Percentiles rank a stretch among this genome's conserved stretches.
Evolutionary conservation across 1,140 invertebrate species (phyloP).

Genomic region (Lithobius niger): DNA sequence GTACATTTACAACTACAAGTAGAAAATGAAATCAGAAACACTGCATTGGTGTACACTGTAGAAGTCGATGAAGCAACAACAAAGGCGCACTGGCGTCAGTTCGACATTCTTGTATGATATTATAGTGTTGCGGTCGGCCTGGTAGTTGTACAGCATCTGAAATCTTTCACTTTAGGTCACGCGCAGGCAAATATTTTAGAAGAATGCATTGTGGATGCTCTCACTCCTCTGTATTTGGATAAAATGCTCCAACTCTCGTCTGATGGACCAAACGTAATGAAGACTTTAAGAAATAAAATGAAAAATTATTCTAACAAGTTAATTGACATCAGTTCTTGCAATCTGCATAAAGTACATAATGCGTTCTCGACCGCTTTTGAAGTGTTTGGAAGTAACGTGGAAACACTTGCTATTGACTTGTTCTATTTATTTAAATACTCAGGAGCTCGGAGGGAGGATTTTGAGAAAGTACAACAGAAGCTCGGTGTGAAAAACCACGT

Average conservation of each 20-base stretch:
- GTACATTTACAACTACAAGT: background rate
- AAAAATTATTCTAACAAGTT: background rate
- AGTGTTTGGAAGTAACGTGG: background rate
- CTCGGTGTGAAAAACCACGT: background rate
- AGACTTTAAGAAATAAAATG: background rate
- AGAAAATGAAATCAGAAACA: background rate
- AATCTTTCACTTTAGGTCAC: background rate
- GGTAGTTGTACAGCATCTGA: background rate
- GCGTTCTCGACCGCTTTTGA: background rate
- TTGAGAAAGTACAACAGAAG: background rate
- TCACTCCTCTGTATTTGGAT: background rate
- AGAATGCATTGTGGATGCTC: background rate
- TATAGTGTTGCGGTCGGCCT: background rate
- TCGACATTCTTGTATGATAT: background rate
- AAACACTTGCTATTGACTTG: background rate
- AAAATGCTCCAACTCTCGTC: background rate
- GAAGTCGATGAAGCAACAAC: slow-evolving; percentile 1
- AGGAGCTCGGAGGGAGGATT: background rate
- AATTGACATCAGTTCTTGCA: background rate
- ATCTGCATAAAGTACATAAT: background rate
- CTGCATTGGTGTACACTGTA: background rate
- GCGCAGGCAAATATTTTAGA: background rate
- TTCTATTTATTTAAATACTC: slow-evolving; percentile 3
- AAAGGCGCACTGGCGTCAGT: background rate
- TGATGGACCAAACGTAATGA: slow-evolving; percentile 5